phyloP scores from a whole-genome alignment of 92 coral and sea anemone genomes.

The Epizoanthus ramosus region DNA sequence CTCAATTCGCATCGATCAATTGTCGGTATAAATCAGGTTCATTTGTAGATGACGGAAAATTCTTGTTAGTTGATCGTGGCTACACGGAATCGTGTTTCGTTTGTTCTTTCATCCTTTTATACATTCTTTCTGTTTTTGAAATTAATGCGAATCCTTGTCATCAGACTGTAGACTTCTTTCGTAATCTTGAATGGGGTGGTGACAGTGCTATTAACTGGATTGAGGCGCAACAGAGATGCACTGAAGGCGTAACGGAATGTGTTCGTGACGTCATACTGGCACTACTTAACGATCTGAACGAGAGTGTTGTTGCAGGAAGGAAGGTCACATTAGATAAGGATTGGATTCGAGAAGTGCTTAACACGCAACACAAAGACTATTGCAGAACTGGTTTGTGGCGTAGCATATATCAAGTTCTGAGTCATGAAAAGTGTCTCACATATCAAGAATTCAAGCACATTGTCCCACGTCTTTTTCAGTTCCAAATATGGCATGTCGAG shows the following conservation, averaged over 20 bases:
- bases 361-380: too few relatives aligned
- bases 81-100: background rate
- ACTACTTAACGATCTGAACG: too few relatives aligned
- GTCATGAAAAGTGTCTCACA: too few relatives aligned
- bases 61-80: conserved; percentile 31
- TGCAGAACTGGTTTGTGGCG: too few relatives aligned
- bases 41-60: conserved; percentile 21
- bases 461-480: background rate
- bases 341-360: too few relatives aligned
- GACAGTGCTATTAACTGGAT: background rate
- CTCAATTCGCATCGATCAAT: conserved; percentile 10
- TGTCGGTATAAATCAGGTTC: background rate
- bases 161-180: background rate
- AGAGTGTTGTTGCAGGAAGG: too few relatives aligned
- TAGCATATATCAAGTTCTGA: too few relatives aligned
- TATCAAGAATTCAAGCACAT: background rate
- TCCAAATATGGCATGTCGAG: background rate
- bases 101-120: background rate
- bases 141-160: background rate
- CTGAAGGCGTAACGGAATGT: too few relatives aligned
- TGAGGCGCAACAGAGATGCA: too few relatives aligned
- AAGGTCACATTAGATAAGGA: too few relatives aligned
- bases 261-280: too few relatives aligned
- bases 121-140: background rate
- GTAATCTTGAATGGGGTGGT: conserved; percentile 7